Percentiles rank a stretch among this genome's conserved stretches.
Conservation (phyloP, 2,888 invertebrate species). For the Philhelius pedissequus region DNA sequence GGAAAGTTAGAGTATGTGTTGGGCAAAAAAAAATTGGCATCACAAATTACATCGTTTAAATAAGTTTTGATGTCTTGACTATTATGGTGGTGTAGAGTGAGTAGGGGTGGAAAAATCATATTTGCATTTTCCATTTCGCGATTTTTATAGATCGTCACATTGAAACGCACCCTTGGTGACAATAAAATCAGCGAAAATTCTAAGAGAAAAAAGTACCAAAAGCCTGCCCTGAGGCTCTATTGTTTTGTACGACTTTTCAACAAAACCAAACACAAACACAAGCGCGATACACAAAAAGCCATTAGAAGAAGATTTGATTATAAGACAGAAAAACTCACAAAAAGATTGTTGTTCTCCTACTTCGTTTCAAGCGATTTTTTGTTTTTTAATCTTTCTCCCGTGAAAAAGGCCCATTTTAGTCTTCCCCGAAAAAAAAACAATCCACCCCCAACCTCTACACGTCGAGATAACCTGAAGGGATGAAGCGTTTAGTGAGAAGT, state of each 20-base stretch:
- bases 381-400: conserved; percentile 37
- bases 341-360: conserved; percentile 47
- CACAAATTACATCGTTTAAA: conserved; percentile 46
- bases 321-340: conserved; percentile 27
- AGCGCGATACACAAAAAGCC: conserved; percentile 45
- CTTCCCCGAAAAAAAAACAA: background rate
- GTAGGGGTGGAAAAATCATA: conserved; percentile 18
- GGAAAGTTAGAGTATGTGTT: background rate
- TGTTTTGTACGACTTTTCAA: conserved; percentile 43
- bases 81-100: background rate
- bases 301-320: conserved; percentile 67
- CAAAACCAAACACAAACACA: conserved; percentile 8
- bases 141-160: background rate
- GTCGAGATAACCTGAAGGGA: conserved; percentile 50
- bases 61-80: conserved; percentile 12
- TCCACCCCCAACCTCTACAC: background rate
- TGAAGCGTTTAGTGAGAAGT: conserved; percentile 64
- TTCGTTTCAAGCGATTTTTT: background rate
- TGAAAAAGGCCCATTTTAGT: conserved; percentile 37
- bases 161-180: conserved; percentile 66
- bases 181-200: conserved; percentile 60
- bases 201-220: conserved; percentile 7
- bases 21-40: conserved; percentile 35
- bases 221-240: conserved; percentile 50
- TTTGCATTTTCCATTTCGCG: conserved; percentile 64